phyloP scores from a whole-genome alignment of 2,888 invertebrate species.

The Perithous albicinctus region DNA sequence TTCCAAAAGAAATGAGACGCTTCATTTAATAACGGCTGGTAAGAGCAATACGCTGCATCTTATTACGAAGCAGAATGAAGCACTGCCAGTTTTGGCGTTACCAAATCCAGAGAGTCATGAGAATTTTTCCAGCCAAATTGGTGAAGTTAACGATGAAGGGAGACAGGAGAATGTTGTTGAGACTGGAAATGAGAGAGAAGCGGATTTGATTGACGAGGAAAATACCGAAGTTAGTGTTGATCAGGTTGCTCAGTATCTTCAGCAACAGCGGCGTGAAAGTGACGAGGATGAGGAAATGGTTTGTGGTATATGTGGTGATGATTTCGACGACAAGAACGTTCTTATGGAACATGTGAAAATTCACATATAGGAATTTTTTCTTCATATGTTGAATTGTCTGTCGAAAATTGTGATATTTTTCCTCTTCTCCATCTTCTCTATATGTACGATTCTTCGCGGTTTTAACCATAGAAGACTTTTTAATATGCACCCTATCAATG shows the following conservation, averaged over 20 bases:
- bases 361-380: constrained; percentile 79
- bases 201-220: constrained; percentile 65
- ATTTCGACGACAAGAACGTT: constrained; percentile 80
- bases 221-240: constrained; percentile 70
- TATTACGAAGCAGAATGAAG: constrained; percentile 80
- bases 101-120: constrained; percentile 79
- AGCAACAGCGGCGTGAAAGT: constrained; percentile 52
- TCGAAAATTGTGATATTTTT: constrained; percentile 72
- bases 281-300: constrained; percentile 76
- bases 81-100: constrained; percentile 78
- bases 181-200: constrained; percentile 21
- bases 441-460: constrained; percentile 16
- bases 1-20: constrained; percentile 69
- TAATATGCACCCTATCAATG: constrained; percentile 66
- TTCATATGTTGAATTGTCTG: constrained; percentile 30
- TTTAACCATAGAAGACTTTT: constrained; percentile 9
- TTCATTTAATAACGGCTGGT: constrained; percentile 66
- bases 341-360: constrained; percentile 83
- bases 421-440: background rate
- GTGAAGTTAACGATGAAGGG: constrained; percentile 66
- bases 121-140: constrained; percentile 78
- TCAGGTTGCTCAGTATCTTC: constrained; percentile 74
- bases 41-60: constrained; percentile 78
- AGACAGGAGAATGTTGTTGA: background rate
- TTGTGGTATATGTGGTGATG: constrained; percentile 83